Evolutionary conservation across 2,888 invertebrate genomes (phyloP).

Genomic region (Tenthredo scrophulariae): DNA sequence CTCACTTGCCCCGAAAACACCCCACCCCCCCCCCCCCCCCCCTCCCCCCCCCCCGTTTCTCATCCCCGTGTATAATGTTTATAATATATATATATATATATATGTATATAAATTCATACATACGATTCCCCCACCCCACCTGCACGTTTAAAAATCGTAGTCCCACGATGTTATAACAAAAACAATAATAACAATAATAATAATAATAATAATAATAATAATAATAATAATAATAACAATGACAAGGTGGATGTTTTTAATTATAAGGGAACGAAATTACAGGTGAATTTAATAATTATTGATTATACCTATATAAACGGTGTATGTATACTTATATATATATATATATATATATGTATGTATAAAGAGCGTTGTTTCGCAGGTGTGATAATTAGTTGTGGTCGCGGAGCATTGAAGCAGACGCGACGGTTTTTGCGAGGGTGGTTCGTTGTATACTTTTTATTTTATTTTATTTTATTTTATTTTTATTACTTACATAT

Average conservation of each 20-base stretch:
- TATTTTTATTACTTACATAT: too few species aligned
- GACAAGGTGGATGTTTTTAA: neutral
- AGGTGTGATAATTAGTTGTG: neutral
- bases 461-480: neutral
- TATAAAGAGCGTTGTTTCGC: neutral
- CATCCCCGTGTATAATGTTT: neutral
- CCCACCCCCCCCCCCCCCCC: neutral
- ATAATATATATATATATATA: neutral
- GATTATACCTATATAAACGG: neutral
- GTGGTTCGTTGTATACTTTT: neutral
- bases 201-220: conserved; percentile 12
- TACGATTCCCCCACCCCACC: neutral
- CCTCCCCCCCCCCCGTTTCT: conserved; percentile 14
- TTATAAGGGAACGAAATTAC: neutral
- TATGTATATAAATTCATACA: neutral
- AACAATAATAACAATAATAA: neutral
- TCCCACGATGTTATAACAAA: neutral
- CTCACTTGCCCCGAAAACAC: conserved; percentile 59
- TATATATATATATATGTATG: neutral
- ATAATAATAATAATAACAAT: conserved; percentile 2
- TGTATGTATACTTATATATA: too few species aligned
- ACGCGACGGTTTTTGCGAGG: neutral
- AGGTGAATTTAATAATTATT: neutral
- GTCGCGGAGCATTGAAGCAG: neutral
- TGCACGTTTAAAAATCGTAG: neutral